Evolutionary conservation across 2,888 invertebrate genomes (phyloP).

Genomic region (Hyalella azteca): DNA sequence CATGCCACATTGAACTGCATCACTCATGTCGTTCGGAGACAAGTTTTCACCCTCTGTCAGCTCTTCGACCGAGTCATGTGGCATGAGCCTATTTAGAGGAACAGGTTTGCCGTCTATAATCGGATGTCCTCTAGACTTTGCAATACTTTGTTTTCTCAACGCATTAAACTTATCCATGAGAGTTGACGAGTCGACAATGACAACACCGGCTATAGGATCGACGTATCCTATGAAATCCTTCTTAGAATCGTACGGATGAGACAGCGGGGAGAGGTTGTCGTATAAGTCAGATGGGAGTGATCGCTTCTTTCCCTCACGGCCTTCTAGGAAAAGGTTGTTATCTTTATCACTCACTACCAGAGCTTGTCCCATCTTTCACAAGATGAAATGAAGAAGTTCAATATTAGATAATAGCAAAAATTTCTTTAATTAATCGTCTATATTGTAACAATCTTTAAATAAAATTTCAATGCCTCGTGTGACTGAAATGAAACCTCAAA

Average conservation of each 20-base stretch:
- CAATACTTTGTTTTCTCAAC: neutral
- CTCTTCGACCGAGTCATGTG: constrained; percentile 1
- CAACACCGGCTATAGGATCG: constrained; percentile 13
- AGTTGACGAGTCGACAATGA: constrained; percentile 1
- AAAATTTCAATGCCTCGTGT: too few relatives aligned
- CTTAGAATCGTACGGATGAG: neutral
- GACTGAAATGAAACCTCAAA: too few relatives aligned
- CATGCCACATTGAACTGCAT: neutral
- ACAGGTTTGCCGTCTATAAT: neutral
- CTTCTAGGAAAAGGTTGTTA: neutral
- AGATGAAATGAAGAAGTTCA: too few relatives aligned
- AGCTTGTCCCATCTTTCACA: constrained; percentile 20
- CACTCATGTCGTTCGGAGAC: neutral
- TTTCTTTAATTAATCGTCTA: too few relatives aligned
- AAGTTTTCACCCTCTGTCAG: neutral
- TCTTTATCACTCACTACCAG: neutral
- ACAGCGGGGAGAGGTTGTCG: neutral
- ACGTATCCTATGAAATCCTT: constrained; percentile 26
- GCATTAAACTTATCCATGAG: neutral
- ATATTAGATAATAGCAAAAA: too few relatives aligned
- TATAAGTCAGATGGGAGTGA: neutral
- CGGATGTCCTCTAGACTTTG: neutral
- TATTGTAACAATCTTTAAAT: too few relatives aligned
- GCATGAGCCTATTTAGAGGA: neutral
- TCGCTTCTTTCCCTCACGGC: neutral